Base-by-base conservation (phyloP, 2,113 vertebrate species). In the Apaloderma vittatum region DNA sequence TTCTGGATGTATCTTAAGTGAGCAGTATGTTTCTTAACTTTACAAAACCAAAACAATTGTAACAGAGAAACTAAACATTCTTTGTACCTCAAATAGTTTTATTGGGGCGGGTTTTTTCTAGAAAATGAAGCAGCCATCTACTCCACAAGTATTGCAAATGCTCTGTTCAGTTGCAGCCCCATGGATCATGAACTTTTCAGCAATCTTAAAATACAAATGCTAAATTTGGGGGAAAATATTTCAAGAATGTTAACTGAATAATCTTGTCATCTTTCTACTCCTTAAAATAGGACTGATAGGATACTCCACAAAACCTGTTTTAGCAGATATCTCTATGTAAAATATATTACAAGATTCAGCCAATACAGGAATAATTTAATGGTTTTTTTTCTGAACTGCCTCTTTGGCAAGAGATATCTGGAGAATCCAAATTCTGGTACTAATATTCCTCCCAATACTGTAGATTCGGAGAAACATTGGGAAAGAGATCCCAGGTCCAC, bases 231-330 rank as follows among this genome's bases (percentile, higher is more conserved):
- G n/a, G 2, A 61, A 89, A 80, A 63, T 54, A 87, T 71, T 74
- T 86, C 15, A 15, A 84, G 68, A 85, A 78, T 20, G 18, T 46
- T 89, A 94, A 70, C 63, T 72, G 46, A 92, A 61, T 37, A 68
- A 54, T 81, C 77, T 81, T 78, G 37, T 15, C 34, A 72, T 65
- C 40, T 57, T 87, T 85, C 67, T 93, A 11, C 12, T 92, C 29
- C 43, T 85, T 78, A 59, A 68, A 77, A 73, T 12, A 74, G 22
- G 95, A 78, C 37, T 46, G 51, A 51, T 71, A 93, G 17, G 27
- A 88, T 55, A 80, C 7, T 34, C 48, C 34, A 85, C 15, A 93
- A 92, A 93, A 95, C 86, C 67, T 52, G 24, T 54, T 88, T 88
- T 48, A 15, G 29, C 30, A 95, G 65, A 68, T n/a, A 63, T 3